Percentiles rank a stretch among this genome's conserved stretches.
These are phyloP conservation scores for Gallinago solitaria DNA, from an alignment of 2,797 vertebrate genomes.

Conservation along the genomic window DNA sequence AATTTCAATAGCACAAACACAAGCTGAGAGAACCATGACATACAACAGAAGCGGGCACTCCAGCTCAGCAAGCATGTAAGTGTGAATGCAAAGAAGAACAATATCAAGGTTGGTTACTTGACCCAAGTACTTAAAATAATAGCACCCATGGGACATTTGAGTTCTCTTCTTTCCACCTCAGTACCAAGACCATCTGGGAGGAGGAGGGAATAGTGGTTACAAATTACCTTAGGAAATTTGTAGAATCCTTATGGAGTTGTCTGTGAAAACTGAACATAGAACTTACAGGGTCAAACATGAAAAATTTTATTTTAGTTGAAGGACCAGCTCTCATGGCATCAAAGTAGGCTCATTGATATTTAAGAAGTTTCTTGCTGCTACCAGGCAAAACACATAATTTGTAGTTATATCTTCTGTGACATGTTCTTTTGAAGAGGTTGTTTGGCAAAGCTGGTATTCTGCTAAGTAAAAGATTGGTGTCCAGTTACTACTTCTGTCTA, in stretches of 20 bases:
- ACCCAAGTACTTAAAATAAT: neutral
- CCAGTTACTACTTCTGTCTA: neutral
- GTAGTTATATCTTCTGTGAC: neutral
- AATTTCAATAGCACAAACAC: neutral
- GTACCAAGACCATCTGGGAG: neutral
- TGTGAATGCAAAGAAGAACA: neutral
- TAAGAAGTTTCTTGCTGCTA: neutral
- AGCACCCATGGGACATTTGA: neutral
- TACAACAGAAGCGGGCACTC: neutral
- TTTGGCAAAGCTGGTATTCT: neutral
- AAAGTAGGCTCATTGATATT: neutral
- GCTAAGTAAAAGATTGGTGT: neutral
- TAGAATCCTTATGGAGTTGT: neutral
- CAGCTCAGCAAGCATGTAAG: neutral
- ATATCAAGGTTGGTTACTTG: neutral
- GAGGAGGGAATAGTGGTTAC: neutral
- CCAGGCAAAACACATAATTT: neutral
- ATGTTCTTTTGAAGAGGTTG: neutral
- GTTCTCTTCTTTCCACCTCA: neutral
- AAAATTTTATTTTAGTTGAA: neutral
- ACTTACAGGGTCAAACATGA: neutral
- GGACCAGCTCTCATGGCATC: neutral
- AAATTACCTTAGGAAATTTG: neutral
- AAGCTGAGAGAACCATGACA: neutral
- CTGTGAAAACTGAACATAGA: neutral